Percentiles rank a stretch among this genome's conserved stretches.
Evolutionary conservation across 2,888 invertebrate genomes (phyloP).

Genomic region (Chymomyza procnemis): DNA sequence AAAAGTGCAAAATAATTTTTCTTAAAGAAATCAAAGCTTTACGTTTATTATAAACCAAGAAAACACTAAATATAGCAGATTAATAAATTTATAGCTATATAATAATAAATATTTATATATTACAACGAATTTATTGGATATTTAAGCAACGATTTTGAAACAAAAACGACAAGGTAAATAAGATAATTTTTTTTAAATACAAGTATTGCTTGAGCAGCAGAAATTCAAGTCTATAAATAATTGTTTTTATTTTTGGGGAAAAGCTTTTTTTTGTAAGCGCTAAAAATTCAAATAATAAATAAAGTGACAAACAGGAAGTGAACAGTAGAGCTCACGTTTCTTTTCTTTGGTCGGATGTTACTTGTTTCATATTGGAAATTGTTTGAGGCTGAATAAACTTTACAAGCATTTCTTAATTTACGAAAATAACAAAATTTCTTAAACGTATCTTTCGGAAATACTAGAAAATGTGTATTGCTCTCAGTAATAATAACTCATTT

Average conservation of each 20-base stretch:
- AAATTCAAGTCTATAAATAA: too few relatives aligned
- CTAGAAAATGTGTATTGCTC: too few relatives aligned
- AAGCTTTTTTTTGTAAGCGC: too few relatives aligned
- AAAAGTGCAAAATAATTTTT: conserved; percentile 18
- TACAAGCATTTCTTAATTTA: neutral
- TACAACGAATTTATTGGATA: conserved; percentile 37
- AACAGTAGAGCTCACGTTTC: neutral
- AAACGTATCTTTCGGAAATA: too few relatives aligned
- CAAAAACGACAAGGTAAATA: conserved; percentile 43
- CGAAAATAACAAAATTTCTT: too few relatives aligned
- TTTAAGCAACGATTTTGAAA: conserved; percentile 19
- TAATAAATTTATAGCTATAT: neutral
- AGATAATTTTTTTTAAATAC: neutral
- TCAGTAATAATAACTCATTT: too few relatives aligned
- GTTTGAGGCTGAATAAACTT: neutral
- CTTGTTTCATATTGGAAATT: neutral
- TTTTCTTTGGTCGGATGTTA: neutral
- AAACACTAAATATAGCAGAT: neutral
- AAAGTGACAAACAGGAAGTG: neutral
- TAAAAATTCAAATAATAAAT: neutral
- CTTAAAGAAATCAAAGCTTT: neutral
- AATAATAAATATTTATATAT: neutral
- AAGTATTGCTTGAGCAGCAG: neutral
- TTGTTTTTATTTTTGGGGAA: too few relatives aligned
- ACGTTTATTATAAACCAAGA: conserved; percentile 8